These are phyloP conservation scores for Rhagoletis zephyria DNA, from an alignment of 1,140 invertebrate species.

Conservation along the genomic window DNA sequence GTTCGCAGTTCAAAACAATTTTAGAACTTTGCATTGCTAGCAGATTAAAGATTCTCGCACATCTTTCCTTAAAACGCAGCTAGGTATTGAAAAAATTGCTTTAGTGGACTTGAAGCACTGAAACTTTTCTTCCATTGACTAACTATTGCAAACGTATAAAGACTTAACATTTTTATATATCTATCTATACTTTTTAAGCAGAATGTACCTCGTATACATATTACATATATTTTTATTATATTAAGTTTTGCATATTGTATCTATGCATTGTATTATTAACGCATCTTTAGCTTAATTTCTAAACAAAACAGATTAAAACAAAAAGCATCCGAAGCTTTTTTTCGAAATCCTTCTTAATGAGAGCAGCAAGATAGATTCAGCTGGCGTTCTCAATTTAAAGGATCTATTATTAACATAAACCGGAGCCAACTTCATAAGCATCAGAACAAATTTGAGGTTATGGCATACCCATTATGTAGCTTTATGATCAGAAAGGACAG, in stretches of 20 bases:
- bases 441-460: no score
- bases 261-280: neutral
- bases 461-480: no score
- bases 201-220: neutral
- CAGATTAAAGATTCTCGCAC: neutral
- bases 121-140: slow-evolving; percentile 22
- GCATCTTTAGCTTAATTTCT: neutral
- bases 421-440: no score
- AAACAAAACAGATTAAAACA: neutral
- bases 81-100: neutral
- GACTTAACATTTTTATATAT: slow-evolving; percentile 34
- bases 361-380: no score
- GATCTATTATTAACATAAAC: no score
- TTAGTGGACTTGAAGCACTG: slow-evolving; percentile 27
- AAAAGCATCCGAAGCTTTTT: no score
- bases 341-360: no score
- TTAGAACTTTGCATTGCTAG: neutral
- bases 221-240: neutral
- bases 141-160: slow-evolving; percentile 24
- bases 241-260: neutral
- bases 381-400: no score
- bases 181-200: slow-evolving; percentile 17
- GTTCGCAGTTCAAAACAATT: neutral
- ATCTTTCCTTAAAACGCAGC: neutral
- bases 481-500: no score